phyloP scores from a whole-genome alignment of 2,888 invertebrate genomes.

The Xanthostigma xanthostigma region DNA sequence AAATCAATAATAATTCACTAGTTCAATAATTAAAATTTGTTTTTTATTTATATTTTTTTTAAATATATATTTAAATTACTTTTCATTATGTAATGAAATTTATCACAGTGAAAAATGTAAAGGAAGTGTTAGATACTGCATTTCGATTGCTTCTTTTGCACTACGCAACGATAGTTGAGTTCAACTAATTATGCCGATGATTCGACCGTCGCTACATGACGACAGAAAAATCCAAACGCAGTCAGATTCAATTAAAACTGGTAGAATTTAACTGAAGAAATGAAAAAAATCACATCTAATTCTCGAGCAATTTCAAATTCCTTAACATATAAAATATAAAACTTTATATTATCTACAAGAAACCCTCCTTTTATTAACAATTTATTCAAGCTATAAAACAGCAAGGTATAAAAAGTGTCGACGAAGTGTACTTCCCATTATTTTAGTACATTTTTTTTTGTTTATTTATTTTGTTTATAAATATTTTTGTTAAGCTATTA shows the following conservation, averaged over 20 bases:
- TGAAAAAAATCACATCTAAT: no score
- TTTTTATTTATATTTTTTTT: constrained; percentile 2
- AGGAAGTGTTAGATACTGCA: background rate
- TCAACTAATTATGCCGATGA: no score
- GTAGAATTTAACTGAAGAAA: no score
- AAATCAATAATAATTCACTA: background rate
- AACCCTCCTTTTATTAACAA: constrained; percentile 1
- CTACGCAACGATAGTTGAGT: no score
- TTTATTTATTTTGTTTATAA: constrained; percentile 2
- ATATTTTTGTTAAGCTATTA: constrained; percentile 4
- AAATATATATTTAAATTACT: constrained; percentile 3
- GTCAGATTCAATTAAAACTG: no score
- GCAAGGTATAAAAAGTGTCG: constrained; percentile 7
- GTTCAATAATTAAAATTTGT: background rate
- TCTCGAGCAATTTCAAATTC: no score
- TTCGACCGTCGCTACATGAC: no score
- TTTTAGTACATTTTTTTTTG: constrained; percentile 1
- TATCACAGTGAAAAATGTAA: background rate
- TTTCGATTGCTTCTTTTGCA: no score
- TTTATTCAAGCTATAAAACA: constrained; percentile 5
- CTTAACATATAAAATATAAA: no score
- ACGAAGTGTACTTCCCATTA: constrained; percentile 6
- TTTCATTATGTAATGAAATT: background rate
- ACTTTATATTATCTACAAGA: background rate
- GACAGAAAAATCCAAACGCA: no score